Evolutionary conservation across 2,113 vertebrate genomes (phyloP), one percentile per base, ranked within the genome.

Genomic region (Misgurnus anguillicaudatus): DNA sequence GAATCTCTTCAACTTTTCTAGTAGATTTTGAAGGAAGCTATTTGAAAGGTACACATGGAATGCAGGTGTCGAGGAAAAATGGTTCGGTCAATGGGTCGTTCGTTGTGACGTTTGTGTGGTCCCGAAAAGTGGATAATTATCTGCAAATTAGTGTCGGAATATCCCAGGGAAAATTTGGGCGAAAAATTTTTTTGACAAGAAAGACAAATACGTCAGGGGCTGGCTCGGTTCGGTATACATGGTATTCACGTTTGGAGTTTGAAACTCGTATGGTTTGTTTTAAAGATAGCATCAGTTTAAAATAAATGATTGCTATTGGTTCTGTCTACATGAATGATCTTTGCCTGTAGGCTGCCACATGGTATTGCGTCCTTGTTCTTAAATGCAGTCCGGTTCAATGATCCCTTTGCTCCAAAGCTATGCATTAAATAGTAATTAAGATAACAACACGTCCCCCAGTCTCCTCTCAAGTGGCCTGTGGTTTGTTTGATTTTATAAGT

Each of bases 11-110:
- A 80, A 85, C 87, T 80, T 79, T 21, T 58, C 64, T 31, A 48
- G 51, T 24, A 38, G 3, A 42, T 53, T 48, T 75, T 75, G n/a
- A 41, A 36, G 42, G 74, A 71, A 69, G 42, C 31, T 47, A 73
- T 85, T 85, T 87, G 85, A 90, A 85, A 87, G 77, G 86, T 84
- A 86, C 73, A 75, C 73, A 75, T 75, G 73, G 73, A 75, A 64
- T 64, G 45, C 73, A 75, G 73, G 73, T 53, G 73, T 53, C 2
- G 3, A 75, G 61, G 45, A 24, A 63, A 75, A 75, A 75, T 75
- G 17, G 24, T 75, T 75, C 60, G 60, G 0, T 64, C 60, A 31
- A 16, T n/a, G 73, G 57, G 17, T 4, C 4, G 53, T 57, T 19
- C n/a, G n/a, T 5, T 19, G 45, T 64, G 42, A 53, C 19, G 42